Percentiles rank a stretch among this genome's conserved stretches.
phyloP scores from a whole-genome alignment of 2,797 vertebrate species.

The Vespertilio murinus region DNA sequence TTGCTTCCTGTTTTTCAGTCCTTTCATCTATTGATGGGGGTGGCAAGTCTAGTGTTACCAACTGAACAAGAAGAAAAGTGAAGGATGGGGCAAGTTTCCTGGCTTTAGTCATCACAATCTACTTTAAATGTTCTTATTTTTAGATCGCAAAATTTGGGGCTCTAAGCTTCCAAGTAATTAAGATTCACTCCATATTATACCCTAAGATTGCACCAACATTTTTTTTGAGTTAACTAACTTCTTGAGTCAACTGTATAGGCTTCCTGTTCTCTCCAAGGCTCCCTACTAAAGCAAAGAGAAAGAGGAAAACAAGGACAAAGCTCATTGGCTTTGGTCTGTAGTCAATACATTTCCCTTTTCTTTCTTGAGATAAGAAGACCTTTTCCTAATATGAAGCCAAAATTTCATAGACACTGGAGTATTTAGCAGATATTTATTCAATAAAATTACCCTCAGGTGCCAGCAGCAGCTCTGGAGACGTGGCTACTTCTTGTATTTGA shows the following conservation, averaged over 20 bases:
- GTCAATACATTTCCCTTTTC: neutral
- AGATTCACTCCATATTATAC: neutral
- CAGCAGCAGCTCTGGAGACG: neutral
- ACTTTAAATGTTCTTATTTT: neutral
- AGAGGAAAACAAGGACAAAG: neutral
- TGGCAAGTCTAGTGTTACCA: constrained; percentile 49
- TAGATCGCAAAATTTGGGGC: neutral
- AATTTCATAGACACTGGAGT: neutral
- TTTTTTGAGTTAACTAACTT: neutral
- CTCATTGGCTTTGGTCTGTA: neutral
- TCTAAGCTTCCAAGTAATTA: constrained; percentile 16
- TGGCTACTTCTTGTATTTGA: neutral
- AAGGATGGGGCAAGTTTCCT: constrained; percentile 48
- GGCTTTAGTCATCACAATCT: constrained; percentile 36
- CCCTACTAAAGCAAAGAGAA: neutral
- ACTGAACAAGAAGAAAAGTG: constrained; percentile 46
- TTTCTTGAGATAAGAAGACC: neutral
- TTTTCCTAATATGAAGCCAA: constrained; percentile 9
- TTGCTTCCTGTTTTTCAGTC: constrained; percentile 75
- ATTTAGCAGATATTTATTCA: neutral
- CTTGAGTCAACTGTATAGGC: neutral
- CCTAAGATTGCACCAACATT: neutral
- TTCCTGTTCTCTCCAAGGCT: neutral
- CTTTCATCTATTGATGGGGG: constrained; percentile 59
- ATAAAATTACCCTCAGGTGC: neutral